These are phyloP conservation scores for Asbolus verrucosus DNA, from an alignment of 1,140 invertebrate genomes.

Conservation along the genomic window DNA sequence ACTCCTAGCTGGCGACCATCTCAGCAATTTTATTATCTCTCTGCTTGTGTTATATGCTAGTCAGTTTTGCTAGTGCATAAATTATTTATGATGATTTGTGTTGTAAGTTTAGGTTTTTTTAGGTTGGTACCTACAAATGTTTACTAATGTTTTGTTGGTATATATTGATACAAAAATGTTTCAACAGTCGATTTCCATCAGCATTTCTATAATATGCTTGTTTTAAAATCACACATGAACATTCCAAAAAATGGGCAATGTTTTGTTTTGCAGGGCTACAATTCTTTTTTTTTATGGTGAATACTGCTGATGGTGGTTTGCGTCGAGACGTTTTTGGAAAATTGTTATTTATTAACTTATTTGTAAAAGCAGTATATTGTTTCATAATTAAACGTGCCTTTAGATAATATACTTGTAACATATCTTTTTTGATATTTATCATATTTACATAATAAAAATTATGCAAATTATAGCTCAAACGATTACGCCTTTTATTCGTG, in stretches of 20 bases:
- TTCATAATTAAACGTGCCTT: slow-evolving; percentile 43
- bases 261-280: slow-evolving; percentile 12
- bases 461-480: slow-evolving; percentile 25
- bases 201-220: slow-evolving; percentile 13
- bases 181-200: slow-evolving; percentile 23
- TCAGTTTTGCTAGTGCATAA: slow-evolving; percentile 38
- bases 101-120: too few species aligned
- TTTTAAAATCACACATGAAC: slow-evolving; percentile 8
- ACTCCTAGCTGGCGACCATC: not conserved
- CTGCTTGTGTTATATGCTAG: slow-evolving; percentile 42
- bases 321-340: slow-evolving; percentile 3
- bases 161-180: slow-evolving; percentile 25
- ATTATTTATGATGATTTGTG: slow-evolving; percentile 10
- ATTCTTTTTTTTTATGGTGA: slow-evolving; percentile 8
- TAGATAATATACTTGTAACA: slow-evolving; percentile 42
- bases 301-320: slow-evolving; percentile 1
- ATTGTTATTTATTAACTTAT: slow-evolving; percentile 43
- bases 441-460: slow-evolving; percentile 42
- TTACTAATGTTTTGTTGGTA: slow-evolving; percentile 40
- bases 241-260: slow-evolving; percentile 39
- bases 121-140: slow-evolving; percentile 11
- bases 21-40: slow-evolving; percentile 20
- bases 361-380: slow-evolving; percentile 6
- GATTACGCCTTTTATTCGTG: slow-evolving; percentile 31
- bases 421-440: slow-evolving; percentile 47